Conservation (phyloP, 2,113 vertebrate species). For the Galbula dea region DNA sequence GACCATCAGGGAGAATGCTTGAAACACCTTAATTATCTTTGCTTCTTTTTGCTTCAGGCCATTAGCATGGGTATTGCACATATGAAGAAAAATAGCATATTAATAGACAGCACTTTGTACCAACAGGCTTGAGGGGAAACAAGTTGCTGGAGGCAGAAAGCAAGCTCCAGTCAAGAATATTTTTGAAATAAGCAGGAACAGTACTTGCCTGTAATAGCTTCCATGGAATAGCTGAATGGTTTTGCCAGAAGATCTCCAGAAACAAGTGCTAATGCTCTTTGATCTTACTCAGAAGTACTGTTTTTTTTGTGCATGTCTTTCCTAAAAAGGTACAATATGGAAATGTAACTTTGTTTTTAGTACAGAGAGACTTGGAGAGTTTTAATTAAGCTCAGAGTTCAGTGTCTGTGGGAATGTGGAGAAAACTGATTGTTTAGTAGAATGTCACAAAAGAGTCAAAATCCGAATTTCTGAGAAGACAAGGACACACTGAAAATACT, state of each 20-base stretch:
- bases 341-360: background rate
- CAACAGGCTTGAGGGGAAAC: background rate
- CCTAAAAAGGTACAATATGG: background rate
- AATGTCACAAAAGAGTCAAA: background rate
- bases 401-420: background rate
- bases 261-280: background rate
- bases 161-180: background rate
- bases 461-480: background rate
- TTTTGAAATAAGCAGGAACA: background rate
- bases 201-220: background rate
- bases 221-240: background rate
- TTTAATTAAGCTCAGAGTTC: background rate
- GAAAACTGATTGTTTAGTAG: background rate
- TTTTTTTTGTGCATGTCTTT: background rate
- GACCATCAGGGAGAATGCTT: background rate
- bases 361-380: background rate
- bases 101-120: background rate
- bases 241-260: background rate
- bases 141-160: conserved; percentile 15
- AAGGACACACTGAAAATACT: background rate
- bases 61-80: background rate
- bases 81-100: background rate
- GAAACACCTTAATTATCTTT: background rate
- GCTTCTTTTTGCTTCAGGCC: background rate
- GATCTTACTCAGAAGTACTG: background rate